Conservation (phyloP, 2,888 invertebrate species). For the Diarsia mendica region DNA sequence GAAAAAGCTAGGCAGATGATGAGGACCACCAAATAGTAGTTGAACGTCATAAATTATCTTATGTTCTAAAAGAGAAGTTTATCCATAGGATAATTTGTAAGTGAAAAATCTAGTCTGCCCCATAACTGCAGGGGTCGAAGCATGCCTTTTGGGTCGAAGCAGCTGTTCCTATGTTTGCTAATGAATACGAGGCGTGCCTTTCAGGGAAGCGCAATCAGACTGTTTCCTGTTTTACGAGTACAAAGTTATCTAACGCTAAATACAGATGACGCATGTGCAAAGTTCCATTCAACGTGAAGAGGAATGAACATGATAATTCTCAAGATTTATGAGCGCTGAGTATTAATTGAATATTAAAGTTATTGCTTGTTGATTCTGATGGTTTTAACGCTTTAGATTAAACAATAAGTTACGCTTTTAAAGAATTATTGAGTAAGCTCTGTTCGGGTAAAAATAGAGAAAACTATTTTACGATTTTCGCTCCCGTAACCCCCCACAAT, state of each 20-base stretch:
- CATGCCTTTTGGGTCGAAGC: conserved; percentile 34
- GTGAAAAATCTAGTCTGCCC: conserved; percentile 25
- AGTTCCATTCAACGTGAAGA: background rate
- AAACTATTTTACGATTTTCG: no score
- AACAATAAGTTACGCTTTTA: no score
- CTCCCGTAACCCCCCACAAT: no score
- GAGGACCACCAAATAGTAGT: conserved; percentile 11
- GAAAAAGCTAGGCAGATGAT: no score
- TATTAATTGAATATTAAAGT: background rate
- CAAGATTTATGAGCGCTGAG: background rate
- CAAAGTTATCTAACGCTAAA: conserved; percentile 25
- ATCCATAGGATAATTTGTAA: conserved; percentile 3
- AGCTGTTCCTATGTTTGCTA: conserved; percentile 34
- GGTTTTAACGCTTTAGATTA: no score
- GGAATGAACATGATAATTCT: background rate
- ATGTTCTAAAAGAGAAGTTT: background rate
- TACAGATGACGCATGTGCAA: conserved; percentile 11
- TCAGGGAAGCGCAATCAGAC: conserved; percentile 41
- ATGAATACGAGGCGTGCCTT: conserved; percentile 37
- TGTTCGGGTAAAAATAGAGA: no score
- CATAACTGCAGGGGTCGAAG: conserved; percentile 19
- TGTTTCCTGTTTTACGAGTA: conserved; percentile 29
- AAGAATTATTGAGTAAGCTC: no score
- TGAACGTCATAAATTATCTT: background rate
- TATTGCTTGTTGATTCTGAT: background rate